Evolutionary conservation across 2,888 invertebrate species (phyloP), one percentile per base, ranked within the genome.

Genomic region (Tinea trinotella): DNA sequence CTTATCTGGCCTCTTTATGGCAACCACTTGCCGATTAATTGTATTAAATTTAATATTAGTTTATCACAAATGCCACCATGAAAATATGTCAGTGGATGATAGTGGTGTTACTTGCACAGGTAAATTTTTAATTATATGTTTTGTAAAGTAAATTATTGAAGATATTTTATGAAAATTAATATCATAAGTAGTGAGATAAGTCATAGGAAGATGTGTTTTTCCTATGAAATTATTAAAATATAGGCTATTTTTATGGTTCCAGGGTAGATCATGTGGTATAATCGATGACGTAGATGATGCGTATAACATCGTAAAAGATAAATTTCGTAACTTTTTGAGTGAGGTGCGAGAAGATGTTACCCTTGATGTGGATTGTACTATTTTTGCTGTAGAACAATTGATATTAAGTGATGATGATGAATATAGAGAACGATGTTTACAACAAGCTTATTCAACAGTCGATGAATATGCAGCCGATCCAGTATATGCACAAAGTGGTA

Each of bases 261-360:
- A 81, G 82, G 22, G 3, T 17, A 64, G 66, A 19, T 66, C 71
- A 22, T 72, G 71, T 17, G 73, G 74, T 19, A 73, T 75, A 59
- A 70, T 67, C 55, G 71, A 71, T 55, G 68, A 71, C 12, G 65
- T 81, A 55, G 65, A 66, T 46, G 66, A 64, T 18, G 72, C 74
- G 7, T 62, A 80, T 58, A 60, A 62, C 12, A 66, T 75, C 1
- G 69, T 77, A 17, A 66, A 72, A 60, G 62, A 66, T 46, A 73
- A 71, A 61, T 71, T 80, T 58, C 74, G 70, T 48, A 76, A 70
- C 60, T 61, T 82, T 55, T 53, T 82, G n/a, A 68, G 60, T 57
- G 74, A 78, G 55, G 78, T 80, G 22, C 71, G 73, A 7, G 62
- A 65, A 30, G 82, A 82, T 59, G 67, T 81, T n/a, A 70, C 67